Evolutionary conservation across 2,113 vertebrate genomes (phyloP), one percentile per base, ranked within the genome.

Genomic region (Excalfactoria chinensis): DNA sequence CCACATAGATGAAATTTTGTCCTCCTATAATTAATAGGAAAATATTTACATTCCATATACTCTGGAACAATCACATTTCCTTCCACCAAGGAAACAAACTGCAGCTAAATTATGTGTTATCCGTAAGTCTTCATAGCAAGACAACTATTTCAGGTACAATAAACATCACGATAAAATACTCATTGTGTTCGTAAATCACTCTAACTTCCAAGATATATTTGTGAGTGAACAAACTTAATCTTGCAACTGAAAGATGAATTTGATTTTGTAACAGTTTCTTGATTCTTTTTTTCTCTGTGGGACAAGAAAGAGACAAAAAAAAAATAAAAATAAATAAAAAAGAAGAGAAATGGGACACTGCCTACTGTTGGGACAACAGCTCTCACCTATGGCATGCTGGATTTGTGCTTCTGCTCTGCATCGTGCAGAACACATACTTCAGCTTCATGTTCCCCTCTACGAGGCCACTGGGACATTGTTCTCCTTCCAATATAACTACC

Each of bases 381-480:
- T 23, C 9, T 82, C 59, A 83, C 16, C 68, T 23, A 55, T 55
- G 41, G 46, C 0, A 0, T 30, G 53, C 0, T 72, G 30, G 21
- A 91, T 49, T 46, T 63, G 43, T 34, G 78, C 58, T 75, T 51
- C 48, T 48, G 66, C 85, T 66, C n/a, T 41, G 64, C 35, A 41
- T 64, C 18, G 62, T 22, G n/a, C 60, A 83, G 41, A 93, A 63
- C 49, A 80, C 2, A 4, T 56, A 44, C 80, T 88, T 55, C 76
- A 83, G 69, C 37, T 32, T 59, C 8, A 1, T 44, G 2, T 2
- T 35, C 49, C 66, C 62, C 51, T 40, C 35, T 44, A 9, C 0
- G 0, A 91, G 67, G 81, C 77, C 30, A 2, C 20, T 63, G 77
- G 46, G 81, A 81, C 72, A 41, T 58, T 67, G 53, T 20, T 75